phyloP scores from a whole-genome alignment of 2,113 vertebrate genomes.

The Helogale parvula region DNA sequence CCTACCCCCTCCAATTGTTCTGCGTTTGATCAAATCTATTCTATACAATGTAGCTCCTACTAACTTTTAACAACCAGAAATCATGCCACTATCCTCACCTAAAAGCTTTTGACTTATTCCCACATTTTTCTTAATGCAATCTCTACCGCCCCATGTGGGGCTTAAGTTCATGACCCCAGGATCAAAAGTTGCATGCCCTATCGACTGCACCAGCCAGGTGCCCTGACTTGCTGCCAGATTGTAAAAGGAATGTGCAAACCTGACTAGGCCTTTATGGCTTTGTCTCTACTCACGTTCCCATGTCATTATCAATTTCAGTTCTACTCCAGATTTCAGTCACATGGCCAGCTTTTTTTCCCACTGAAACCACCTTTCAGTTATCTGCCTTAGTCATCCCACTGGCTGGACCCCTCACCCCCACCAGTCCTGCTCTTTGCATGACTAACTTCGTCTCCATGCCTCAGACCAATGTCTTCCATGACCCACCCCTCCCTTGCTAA shows the following conservation, averaged over 20 bases:
- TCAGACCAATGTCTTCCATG: not conserved
- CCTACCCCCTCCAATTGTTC: not conserved
- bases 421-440: not conserved
- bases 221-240: not conserved
- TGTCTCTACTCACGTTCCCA: not conserved
- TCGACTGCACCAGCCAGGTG: not conserved
- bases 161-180: not conserved
- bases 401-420: too few species aligned
- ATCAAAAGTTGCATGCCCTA: not conserved
- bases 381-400: not conserved
- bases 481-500: not conserved
- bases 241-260: not conserved
- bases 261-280: not conserved
- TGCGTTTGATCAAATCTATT: not conserved
- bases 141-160: not conserved
- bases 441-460: not conserved
- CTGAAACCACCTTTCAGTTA: not conserved
- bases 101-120: not conserved
- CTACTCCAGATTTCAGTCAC: not conserved
- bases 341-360: not conserved
- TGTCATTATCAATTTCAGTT: not conserved
- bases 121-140: not conserved
- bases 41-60: not conserved
- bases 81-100: not conserved
- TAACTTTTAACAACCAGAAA: not conserved